These are phyloP conservation scores for Aphodius sticticus DNA, from an alignment of 2,888 invertebrate species.

Conservation along the genomic window DNA sequence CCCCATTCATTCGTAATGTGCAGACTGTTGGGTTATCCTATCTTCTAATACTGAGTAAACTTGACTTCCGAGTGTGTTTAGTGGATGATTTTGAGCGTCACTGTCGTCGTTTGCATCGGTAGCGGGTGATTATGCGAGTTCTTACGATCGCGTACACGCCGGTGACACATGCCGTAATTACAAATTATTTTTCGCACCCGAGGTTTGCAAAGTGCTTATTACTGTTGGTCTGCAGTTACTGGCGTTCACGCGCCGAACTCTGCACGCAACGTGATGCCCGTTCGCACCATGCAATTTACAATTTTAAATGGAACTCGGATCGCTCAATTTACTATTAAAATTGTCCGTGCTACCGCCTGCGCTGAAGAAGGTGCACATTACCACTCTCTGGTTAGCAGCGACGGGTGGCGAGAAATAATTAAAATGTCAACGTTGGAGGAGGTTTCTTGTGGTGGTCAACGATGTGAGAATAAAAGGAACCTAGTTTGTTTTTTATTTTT, in stretches of 20 bases:
- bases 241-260: background rate
- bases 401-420: background rate
- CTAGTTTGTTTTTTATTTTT: too few species aligned
- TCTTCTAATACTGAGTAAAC: too few species aligned
- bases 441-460: background rate
- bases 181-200: background rate
- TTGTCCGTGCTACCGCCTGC: slow-evolving; percentile 4
- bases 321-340: slow-evolving; percentile 4
- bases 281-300: background rate
- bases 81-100: too few species aligned
- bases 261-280: background rate
- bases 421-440: background rate
- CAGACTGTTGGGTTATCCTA: too few species aligned
- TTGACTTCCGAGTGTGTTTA: too few species aligned
- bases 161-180: background rate
- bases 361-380: background rate
- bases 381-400: background rate
- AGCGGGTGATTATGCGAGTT: background rate
- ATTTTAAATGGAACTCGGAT: background rate
- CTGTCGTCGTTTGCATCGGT: too few species aligned
- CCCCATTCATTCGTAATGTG: too few species aligned
- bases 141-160: background rate
- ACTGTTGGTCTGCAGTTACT: background rate
- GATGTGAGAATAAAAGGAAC: too few species aligned
- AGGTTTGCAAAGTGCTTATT: background rate